Percentiles rank a stretch among this genome's conserved stretches.
These are phyloP conservation scores for Labroides dimidiatus DNA, from an alignment of 2,797 vertebrate species.

Conservation along the genomic window DNA sequence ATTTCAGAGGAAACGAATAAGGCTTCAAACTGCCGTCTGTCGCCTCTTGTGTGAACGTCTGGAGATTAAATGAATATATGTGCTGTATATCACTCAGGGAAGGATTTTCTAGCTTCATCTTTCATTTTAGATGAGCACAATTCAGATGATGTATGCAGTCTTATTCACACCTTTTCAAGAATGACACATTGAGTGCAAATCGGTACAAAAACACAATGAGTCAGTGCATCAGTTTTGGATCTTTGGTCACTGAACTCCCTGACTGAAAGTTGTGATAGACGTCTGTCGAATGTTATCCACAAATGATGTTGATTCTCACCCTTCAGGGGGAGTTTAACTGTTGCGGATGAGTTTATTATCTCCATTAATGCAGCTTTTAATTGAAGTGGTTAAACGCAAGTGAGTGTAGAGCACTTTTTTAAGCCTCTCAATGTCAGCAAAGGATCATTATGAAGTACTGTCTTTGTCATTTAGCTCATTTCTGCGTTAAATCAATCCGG, in stretches of 20 bases:
- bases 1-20: background rate
- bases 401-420: constrained; percentile 26
- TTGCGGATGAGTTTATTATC: constrained; percentile 24
- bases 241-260: background rate
- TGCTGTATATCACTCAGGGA: background rate
- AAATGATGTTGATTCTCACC: constrained; percentile 6
- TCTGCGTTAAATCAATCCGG: background rate
- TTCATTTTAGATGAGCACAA: constrained; percentile 23
- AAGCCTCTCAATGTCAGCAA: constrained; percentile 8
- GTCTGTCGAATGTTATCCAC: constrained; percentile 10
- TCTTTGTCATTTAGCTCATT: background rate
- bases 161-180: constrained; percentile 33
- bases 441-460: constrained; percentile 1
- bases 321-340: constrained; percentile 7
- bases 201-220: constrained; percentile 41
- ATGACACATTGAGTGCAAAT: constrained; percentile 38
- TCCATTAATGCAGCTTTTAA: constrained; percentile 30
- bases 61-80: constrained; percentile 1
- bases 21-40: background rate
- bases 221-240: constrained; percentile 19
- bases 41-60: background rate
- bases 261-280: constrained; percentile 6
- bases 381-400: constrained; percentile 27
- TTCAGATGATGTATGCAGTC: constrained; percentile 22
- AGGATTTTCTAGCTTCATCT: background rate